Evolutionary conservation across 2,113 vertebrate genomes (phyloP), one percentile per base, ranked within the genome.

Genomic region (Tenrec ecaudatus): DNA sequence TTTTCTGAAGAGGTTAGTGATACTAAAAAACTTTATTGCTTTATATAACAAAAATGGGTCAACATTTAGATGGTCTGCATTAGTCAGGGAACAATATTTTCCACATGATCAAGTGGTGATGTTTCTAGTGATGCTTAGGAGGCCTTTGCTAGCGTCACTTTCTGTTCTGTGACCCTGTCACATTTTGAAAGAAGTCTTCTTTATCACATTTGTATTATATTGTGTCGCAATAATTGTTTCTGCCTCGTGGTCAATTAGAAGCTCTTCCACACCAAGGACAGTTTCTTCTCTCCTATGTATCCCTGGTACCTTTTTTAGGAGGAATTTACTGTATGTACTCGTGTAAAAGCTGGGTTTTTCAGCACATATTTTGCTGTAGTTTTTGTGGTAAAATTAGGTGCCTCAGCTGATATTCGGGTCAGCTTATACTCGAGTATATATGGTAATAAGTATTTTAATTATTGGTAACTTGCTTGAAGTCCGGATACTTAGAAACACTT

Each of bases 21-120:
- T 79, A 87, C 86, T 92, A 81, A 93, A 47, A 88, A 89, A 29
- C 71, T 14, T 86, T 73, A 60, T 60, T 68, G 29, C 88, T 86
- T 82, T 66, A 79, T 73, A 14, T 71, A 6, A 62, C 60, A 23
- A 62, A 62, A 91, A 83, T 27, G 0, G 83, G 22, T 83, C 10
- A 76, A 40, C 40, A 47, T 91, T 87, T 82, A 43, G 60, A 93
- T 69, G 40, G 88, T 29, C 38, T 75, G 2, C 58, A 60, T 80
- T 81, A 84, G 93, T 92, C 27, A 85, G 40, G 38, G 2, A 90
- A 75, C 83, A 62, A 1, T 90, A 60, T 94, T 94, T 96, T 87
- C 60, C 36, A 88, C 40, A 20, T 90, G 66, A 80, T 25, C 77
- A 66, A 23, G 57, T 10, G n/a, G 66, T 79, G 43, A 88, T 88